Conservation (phyloP, 2,113 vertebrate species). For the Rhinogobius similis region DNA sequence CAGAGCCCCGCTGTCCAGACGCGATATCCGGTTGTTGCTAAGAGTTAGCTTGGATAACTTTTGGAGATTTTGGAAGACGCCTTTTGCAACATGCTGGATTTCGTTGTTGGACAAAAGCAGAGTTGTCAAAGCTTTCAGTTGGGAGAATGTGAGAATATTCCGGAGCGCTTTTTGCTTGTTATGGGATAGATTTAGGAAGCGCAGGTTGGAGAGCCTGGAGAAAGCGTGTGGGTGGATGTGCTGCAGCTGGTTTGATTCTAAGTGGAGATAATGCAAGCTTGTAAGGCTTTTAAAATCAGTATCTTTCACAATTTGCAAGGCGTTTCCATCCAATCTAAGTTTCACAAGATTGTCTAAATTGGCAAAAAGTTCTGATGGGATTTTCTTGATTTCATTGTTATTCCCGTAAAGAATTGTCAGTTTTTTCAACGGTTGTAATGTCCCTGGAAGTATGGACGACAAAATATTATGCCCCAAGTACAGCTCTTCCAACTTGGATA, state of each 20-base stretch:
- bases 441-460: slow-evolving; percentile 77
- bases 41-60: slow-evolving; percentile 85
- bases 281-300: slow-evolving; percentile 84
- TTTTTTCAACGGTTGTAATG: slow-evolving; percentile 82
- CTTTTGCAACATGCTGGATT: slow-evolving; percentile 80
- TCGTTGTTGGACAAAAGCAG: slow-evolving; percentile 88
- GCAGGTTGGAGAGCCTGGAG: slow-evolving; percentile 83
- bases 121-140: slow-evolving; percentile 82
- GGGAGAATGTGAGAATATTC: slow-evolving; percentile 80
- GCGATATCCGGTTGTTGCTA: slow-evolving; percentile 83
- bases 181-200: slow-evolving; percentile 88
- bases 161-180: slow-evolving; percentile 86
- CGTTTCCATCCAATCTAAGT: slow-evolving; percentile 88
- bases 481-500: slow-evolving; percentile 86
- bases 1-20: slow-evolving; percentile 81
- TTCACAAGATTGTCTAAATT: slow-evolving; percentile 85
- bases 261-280: slow-evolving; percentile 87
- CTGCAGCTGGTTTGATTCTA: slow-evolving; percentile 89
- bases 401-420: slow-evolving; percentile 88
- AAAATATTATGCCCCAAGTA: slow-evolving; percentile 93
- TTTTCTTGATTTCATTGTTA: slow-evolving; percentile 82
- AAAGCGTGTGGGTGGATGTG: slow-evolving; percentile 88
- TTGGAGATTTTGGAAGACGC: slow-evolving; percentile 86
- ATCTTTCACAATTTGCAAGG: slow-evolving; percentile 82
- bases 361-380: slow-evolving; percentile 80